phyloP scores from a whole-genome alignment of 2,888 invertebrate genomes.

The Drosophila diplacantha region DNA sequence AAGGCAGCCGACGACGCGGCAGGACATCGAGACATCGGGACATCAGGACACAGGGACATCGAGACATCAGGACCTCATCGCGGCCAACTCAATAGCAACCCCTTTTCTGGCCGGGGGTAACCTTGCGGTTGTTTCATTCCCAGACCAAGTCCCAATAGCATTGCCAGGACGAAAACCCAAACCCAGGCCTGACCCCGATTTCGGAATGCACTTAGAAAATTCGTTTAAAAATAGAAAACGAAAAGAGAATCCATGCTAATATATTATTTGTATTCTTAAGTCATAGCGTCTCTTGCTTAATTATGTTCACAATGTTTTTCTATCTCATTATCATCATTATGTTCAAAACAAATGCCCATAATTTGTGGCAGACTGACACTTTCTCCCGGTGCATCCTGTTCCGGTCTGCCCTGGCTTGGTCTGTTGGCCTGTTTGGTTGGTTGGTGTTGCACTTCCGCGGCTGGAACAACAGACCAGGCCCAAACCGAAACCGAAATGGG shows the following conservation, averaged over 20 bases:
- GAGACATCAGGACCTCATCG: slow-evolving; percentile 9
- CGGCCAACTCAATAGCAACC: slow-evolving; percentile 23
- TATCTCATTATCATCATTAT: background rate
- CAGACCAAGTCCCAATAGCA: slow-evolving; percentile 20
- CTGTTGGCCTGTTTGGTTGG: slow-evolving; percentile 30
- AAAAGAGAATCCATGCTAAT: background rate
- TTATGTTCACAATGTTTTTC: too few relatives aligned
- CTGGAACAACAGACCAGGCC: slow-evolving; percentile 32
- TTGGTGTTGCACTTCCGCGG: slow-evolving; percentile 62
- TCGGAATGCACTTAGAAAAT: slow-evolving; percentile 9
- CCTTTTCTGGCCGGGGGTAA: slow-evolving; percentile 35
- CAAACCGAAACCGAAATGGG: slow-evolving; percentile 19
- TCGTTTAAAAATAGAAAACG: background rate
- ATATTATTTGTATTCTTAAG: background rate
- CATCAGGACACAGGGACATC: slow-evolving; percentile 18
- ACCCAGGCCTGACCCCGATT: slow-evolving; percentile 14
- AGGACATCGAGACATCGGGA: slow-evolving; percentile 55
- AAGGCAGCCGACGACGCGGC: slow-evolving; percentile 57
- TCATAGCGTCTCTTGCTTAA: background rate
- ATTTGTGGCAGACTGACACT: background rate
- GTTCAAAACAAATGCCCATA: background rate
- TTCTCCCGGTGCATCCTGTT: slow-evolving; percentile 26
- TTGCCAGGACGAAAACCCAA: slow-evolving; percentile 15
- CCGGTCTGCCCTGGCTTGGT: slow-evolving; percentile 31
- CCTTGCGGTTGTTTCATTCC: slow-evolving; percentile 47